phyloP scores from a whole-genome alignment of 2,888 invertebrate genomes.

The Melanophora roralis region DNA sequence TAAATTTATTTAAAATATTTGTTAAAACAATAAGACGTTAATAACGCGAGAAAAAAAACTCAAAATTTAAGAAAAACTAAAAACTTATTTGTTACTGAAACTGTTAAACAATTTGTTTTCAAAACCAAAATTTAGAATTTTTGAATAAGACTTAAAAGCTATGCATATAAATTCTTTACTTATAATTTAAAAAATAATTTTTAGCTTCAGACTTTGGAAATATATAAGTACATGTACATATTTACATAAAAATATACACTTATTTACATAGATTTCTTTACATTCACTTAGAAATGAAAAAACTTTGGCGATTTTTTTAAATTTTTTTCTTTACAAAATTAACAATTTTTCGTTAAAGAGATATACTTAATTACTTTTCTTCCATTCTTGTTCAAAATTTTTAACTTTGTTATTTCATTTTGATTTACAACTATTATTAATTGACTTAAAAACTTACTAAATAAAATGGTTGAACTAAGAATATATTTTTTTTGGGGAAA shows the following conservation, averaged over 20 bases:
- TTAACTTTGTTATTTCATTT: slow-evolving; percentile 35
- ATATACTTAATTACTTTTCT: slow-evolving; percentile 27
- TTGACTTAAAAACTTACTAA: slow-evolving; percentile 27
- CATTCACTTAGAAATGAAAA: slow-evolving; percentile 14
- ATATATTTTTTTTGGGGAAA: background rate
- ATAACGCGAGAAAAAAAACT: background rate
- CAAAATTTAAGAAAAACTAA: background rate
- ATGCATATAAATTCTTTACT: background rate
- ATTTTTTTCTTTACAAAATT: slow-evolving; percentile 18
- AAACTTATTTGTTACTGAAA: slow-evolving; percentile 23
- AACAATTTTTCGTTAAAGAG: slow-evolving; percentile 3
- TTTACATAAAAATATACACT: slow-evolving; percentile 31
- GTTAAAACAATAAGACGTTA: slow-evolving; percentile 13
- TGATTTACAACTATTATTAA: slow-evolving; percentile 5
- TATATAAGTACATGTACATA: too few relatives aligned
- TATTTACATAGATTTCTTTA: slow-evolving; percentile 38
- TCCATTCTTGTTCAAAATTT: background rate
- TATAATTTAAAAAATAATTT: slow-evolving; percentile 22
- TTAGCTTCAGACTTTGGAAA: background rate
- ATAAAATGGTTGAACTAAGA: too few relatives aligned
- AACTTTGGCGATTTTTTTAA: background rate
- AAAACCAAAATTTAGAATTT: slow-evolving; percentile 20
- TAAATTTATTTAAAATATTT: slow-evolving; percentile 15
- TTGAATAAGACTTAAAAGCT: slow-evolving; percentile 37
- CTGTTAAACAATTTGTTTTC: slow-evolving; percentile 11